Conservation (phyloP, 2,113 vertebrate species). For the Callithrix jacchus region DNA sequence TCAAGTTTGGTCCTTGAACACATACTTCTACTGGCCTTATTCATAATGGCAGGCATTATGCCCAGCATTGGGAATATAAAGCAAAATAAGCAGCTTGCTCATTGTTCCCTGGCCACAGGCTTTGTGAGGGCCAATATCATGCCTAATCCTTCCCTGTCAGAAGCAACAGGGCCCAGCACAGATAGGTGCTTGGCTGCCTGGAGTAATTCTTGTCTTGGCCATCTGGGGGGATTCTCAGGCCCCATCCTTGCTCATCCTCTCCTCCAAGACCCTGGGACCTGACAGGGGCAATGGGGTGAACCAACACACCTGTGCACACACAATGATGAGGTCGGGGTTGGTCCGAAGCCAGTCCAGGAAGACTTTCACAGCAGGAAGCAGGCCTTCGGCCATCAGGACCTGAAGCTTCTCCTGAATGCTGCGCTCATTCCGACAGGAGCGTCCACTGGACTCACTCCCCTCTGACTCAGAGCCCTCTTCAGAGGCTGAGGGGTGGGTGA, state of each 20-base stretch:
- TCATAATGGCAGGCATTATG: neutral
- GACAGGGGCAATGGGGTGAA: neutral
- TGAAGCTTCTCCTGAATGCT: conserved; percentile 93
- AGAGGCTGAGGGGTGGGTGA: conserved; percentile 55
- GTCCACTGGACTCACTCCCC: conserved; percentile 90
- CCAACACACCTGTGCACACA: conserved; percentile 94
- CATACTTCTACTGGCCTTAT: too few species aligned
- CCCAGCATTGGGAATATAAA: neutral
- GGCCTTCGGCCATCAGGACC: conserved; percentile 91
- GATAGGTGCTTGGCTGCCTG: neutral
- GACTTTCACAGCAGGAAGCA: conserved; percentile 96
- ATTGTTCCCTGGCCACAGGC: neutral
- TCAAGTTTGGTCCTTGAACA: neutral
- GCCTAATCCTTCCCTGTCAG: neutral
- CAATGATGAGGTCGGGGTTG: conserved; percentile 96
- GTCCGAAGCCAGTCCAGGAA: conserved; percentile 97
- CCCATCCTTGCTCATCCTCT: neutral
- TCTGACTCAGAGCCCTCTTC: conserved; percentile 93
- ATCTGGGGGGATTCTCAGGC: neutral
- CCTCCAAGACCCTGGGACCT: too few species aligned
- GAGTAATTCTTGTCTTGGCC: too few species aligned
- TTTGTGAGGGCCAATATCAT: neutral
- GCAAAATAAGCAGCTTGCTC: neutral
- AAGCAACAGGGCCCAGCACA: neutral
- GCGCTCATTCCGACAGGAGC: conserved; percentile 90